Evolutionary conservation across 2,113 vertebrate genomes (phyloP), one percentile per base, ranked within the genome.

Genomic region (Dascyllus trimaculatus): DNA sequence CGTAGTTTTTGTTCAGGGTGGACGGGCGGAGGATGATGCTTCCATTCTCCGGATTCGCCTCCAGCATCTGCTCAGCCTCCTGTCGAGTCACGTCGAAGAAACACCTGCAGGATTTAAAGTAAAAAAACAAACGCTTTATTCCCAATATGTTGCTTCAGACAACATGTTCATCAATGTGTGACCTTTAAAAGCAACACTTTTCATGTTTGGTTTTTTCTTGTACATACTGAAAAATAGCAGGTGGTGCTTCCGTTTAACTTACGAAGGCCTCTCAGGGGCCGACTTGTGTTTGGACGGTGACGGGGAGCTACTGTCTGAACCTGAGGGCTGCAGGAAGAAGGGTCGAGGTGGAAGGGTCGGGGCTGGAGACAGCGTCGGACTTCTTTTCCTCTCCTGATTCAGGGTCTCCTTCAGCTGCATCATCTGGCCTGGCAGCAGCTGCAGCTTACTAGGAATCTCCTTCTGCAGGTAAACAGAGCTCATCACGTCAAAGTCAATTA

Each of bases 361-460:
- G 32, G 5, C 24, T 25, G 1, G 2, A 0, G 0, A 0, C 4
- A 2, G 11, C 2, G 15, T 22, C 2, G 2, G 1, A 3, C 15
- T 61, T 78, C 96, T 93, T 54, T 72, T 81, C 61, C 57, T 95
- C 88, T 96, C 96, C 80, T 75, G 85, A 48, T 78, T 53, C 69
- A 95, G 89, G 38, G 93, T 89, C 29, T 96, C 93, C 4, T 93
- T 43, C 69, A 96, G 89, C 79, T 78, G 89, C 66, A 88, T 70
- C n/a, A 94, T 64, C 90, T 97, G 96, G 4, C 92, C 95, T 21
- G 96, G 96, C 61, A 95, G 88, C 69, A 97, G 90, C 7, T 92
- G 92, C 43, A 95, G 65, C 1, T 89, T 84, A 15, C n/a, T 71
- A 43, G 96, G 96, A 72, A 96, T 84, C 46, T 94, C 85, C 57